Conservation (phyloP, 2,797 vertebrate genomes). For the Aphelocoma californica region DNA sequence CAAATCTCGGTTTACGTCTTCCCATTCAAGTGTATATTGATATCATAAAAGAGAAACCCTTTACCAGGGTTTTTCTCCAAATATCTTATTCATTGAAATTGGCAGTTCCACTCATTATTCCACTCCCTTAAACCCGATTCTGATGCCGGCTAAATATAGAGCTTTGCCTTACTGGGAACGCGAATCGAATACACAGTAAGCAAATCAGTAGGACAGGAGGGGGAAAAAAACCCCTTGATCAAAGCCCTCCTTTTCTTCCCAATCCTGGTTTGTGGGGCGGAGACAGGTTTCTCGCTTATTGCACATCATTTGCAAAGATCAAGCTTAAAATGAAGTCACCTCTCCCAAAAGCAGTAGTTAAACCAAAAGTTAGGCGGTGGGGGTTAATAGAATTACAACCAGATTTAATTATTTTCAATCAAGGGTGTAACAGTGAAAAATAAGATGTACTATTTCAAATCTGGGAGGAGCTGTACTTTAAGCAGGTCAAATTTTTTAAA, state of each 20-base stretch:
- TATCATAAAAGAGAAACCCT: slow-evolving; percentile 38
- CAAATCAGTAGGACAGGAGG: background rate
- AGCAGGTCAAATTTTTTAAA: background rate
- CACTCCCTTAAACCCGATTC: slow-evolving; percentile 24
- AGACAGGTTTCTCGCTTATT: slow-evolving; percentile 23
- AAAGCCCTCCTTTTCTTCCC: slow-evolving; percentile 34
- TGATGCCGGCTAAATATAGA: slow-evolving; percentile 41
- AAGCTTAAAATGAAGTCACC: background rate
- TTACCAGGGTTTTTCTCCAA: slow-evolving; percentile 4
- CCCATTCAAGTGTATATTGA: background rate
- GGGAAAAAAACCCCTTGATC: background rate
- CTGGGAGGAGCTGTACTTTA: background rate
- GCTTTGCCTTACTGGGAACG: background rate
- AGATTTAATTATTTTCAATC: background rate
- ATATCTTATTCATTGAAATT: slow-evolving; percentile 41
- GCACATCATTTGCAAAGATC: slow-evolving; percentile 18
- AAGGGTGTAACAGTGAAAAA: background rate
- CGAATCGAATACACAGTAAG: slow-evolving; percentile 50
- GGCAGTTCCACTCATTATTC: slow-evolving; percentile 30
- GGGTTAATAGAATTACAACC: background rate
- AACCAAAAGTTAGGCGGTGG: background rate
- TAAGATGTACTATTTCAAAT: background rate
- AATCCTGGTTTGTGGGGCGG: slow-evolving; percentile 16
- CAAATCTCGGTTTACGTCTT: background rate
- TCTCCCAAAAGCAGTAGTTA: background rate